Percentiles rank a stretch among this genome's conserved stretches.
Evolutionary conservation across 2,797 vertebrate species (phyloP).

Genomic region (Emys orbicularis): DNA sequence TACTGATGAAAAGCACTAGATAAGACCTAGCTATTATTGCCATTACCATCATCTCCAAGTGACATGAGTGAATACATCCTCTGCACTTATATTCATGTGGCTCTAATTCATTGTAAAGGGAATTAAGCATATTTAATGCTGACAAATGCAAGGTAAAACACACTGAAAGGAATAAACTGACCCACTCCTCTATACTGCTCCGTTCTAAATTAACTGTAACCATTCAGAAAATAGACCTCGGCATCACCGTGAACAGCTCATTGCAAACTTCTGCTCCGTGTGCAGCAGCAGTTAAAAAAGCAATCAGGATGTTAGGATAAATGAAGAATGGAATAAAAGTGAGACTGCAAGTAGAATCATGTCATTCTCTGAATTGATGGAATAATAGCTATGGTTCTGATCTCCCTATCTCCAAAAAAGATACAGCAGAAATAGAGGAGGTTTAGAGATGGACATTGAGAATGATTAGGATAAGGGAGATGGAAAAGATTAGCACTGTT

Average conservation of each 20-base stretch:
- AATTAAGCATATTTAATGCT: constrained; percentile 27
- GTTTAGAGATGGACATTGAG: background rate
- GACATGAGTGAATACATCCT: background rate
- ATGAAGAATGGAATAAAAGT: background rate
- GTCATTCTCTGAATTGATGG: constrained; percentile 2
- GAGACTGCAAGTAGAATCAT: constrained; percentile 3
- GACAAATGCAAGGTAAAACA: constrained; percentile 36
- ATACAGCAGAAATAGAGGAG: background rate
- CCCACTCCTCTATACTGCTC: background rate
- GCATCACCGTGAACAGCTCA: background rate
- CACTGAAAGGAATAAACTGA: constrained; percentile 32
- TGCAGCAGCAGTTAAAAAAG: constrained; percentile 2
- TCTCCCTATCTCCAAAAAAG: background rate
- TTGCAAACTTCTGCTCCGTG: constrained; percentile 25
- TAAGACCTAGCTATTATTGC: background rate
- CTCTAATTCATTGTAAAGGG: background rate
- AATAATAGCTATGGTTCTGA: background rate
- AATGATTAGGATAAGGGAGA: background rate
- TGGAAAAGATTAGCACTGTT: background rate
- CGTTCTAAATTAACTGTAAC: constrained; percentile 42
- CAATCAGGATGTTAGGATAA: constrained; percentile 39
- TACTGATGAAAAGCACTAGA: background rate
- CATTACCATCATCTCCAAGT: background rate
- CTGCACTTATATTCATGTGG: background rate
- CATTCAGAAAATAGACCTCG: constrained; percentile 23